Evolutionary conservation across 2,113 vertebrate species (phyloP).

Genomic region (Cynocephalus volans): DNA sequence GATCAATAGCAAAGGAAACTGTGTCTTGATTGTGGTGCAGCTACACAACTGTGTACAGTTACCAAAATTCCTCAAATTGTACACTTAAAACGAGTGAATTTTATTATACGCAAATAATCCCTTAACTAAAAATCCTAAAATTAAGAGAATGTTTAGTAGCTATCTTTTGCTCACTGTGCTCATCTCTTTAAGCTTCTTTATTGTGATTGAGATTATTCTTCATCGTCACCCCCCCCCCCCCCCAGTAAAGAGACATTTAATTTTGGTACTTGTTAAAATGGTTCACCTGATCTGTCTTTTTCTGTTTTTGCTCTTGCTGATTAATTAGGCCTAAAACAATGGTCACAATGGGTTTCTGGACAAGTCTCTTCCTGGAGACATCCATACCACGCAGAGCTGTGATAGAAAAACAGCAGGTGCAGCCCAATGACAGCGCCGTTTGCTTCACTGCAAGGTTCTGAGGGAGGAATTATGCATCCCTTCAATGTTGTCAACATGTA

Average conservation of each 20-base stretch:
- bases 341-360: neutral
- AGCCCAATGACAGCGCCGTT: rapidly evolving
- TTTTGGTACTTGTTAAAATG: neutral
- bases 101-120: neutral
- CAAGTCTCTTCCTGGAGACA: neutral
- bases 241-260: neutral
- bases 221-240: neutral
- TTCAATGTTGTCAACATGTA: rapidly evolving
- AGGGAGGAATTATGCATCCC: neutral
- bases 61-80: neutral
- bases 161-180: neutral
- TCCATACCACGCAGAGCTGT: neutral
- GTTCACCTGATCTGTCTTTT: neutral
- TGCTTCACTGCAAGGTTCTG: neutral
- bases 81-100: neutral
- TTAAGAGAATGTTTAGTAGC: neutral
- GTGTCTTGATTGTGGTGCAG: neutral
- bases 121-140: neutral
- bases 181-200: neutral
- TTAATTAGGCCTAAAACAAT: neutral
- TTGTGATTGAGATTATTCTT: neutral
- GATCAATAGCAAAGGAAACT: neutral
- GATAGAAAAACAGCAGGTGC: too few relatives aligned
- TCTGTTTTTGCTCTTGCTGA: neutral
- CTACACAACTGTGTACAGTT: neutral